Evolutionary conservation across 2,888 invertebrate species (phyloP).

Genomic region (Margaritifera margaritifera): DNA sequence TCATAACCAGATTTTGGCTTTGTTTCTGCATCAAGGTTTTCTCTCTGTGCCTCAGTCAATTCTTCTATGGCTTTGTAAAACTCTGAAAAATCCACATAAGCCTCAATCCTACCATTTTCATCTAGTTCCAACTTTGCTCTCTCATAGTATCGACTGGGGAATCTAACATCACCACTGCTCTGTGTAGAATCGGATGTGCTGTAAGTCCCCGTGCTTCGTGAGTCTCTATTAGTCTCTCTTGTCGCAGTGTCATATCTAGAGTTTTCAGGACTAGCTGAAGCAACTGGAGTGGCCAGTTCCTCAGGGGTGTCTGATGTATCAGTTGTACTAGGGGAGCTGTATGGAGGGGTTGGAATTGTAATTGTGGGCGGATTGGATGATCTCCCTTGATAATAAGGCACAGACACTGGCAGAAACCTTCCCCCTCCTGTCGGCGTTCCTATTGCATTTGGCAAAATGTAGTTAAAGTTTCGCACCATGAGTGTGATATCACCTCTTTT

Average conservation of each 20-base stretch:
- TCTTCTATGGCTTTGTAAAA: slow-evolving; percentile 73
- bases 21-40: slow-evolving; percentile 58
- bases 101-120: slow-evolving; percentile 81
- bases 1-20: slow-evolving; percentile 66
- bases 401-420: slow-evolving; percentile 43
- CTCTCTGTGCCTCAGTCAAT: slow-evolving; percentile 63
- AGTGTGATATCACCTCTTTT: slow-evolving; percentile 89
- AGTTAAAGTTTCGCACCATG: slow-evolving; percentile 89
- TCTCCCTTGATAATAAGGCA: slow-evolving; percentile 40
- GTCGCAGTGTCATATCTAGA: slow-evolving; percentile 28
- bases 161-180: slow-evolving; percentile 61
- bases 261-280: slow-evolving; percentile 31
- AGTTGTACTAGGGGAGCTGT: slow-evolving; percentile 15
- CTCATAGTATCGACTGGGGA: slow-evolving; percentile 48
- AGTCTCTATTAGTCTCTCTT: slow-evolving; percentile 18
- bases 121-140: slow-evolving; percentile 75
- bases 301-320: slow-evolving; percentile 18
- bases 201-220: slow-evolving; percentile 47
- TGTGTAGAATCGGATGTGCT: slow-evolving; percentile 66
- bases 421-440: slow-evolving; percentile 64
- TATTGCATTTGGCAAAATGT: slow-evolving; percentile 80
- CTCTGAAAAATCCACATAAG: slow-evolving; percentile 89
- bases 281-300: slow-evolving; percentile 33
- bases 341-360: slow-evolving; percentile 32
- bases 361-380: slow-evolving; percentile 35